phyloP scores from a whole-genome alignment of 2,113 vertebrate species.

The Bubo scandiacus region DNA sequence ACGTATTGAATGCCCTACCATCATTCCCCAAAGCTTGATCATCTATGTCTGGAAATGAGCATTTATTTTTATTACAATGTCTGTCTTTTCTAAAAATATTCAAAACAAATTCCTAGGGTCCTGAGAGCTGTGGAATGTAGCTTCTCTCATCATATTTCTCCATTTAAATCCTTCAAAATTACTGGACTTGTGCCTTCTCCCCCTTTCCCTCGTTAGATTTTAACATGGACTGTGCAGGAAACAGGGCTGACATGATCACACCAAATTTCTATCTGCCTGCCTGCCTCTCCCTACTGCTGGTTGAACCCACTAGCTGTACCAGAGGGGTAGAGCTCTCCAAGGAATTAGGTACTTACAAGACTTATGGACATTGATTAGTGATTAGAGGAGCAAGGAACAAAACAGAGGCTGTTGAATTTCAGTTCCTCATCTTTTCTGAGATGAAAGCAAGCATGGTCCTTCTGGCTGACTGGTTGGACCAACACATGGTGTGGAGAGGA shows the following conservation, averaged over 20 bases:
- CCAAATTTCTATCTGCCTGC: background rate
- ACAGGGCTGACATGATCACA: background rate
- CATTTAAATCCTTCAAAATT: background rate
- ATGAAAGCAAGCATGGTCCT: background rate
- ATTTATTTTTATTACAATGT: slow-evolving; percentile 32
- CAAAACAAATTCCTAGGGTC: background rate
- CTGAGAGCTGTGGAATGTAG: slow-evolving; percentile 9
- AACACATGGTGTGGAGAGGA: background rate
- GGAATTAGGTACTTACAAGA: background rate
- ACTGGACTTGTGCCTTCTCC: background rate
- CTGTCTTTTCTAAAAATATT: slow-evolving; percentile 24
- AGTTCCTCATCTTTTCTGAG: background rate
- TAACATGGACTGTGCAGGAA: background rate
- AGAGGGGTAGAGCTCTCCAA: background rate
- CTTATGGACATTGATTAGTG: background rate
- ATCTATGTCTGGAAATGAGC: background rate
- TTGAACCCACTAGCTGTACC: background rate
- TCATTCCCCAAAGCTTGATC: slow-evolving; percentile 15
- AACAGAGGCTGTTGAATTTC: background rate
- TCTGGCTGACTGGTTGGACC: background rate
- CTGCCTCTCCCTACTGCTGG: background rate
- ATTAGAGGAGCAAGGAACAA: background rate
- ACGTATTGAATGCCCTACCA: background rate
- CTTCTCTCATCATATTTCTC: slow-evolving; percentile 1
- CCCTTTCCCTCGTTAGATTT: background rate